Base-by-base conservation (phyloP, 2,113 vertebrate species). In the Saguinus midas region DNA sequence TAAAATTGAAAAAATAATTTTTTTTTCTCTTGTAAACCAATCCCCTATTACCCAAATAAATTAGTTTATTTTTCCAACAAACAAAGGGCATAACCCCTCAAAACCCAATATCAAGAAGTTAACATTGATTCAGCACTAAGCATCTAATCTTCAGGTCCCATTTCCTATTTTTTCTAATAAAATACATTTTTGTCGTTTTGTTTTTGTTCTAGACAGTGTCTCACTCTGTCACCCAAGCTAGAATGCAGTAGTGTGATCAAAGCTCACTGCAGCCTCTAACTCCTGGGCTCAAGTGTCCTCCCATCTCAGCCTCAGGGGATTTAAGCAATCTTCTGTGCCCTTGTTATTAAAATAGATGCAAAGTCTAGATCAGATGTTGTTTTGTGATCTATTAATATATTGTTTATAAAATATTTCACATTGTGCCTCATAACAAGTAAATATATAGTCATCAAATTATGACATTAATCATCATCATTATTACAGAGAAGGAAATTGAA, bases 71-170 rank as follows among this genome's bases (percentile, higher is more conserved):
- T 35, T 70, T 87, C 37, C 6, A 57, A 55, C 17, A 9, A 70
- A n/a, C 5, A 55, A 61, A 61, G 11, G 0, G 1, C 1, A 32
- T 3, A 61, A 37, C 14, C 0, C 7, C 8, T 76, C 23, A 21
- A 37, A 85, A 82, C 18, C 58, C 18, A 29, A 45, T 32, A 40
- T 20, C 37, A 37, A 37, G 16, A 29, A 45, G 21, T 64, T 11
- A 66, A 68, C 4, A 16, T 21, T 78, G 20, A 50, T 21, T 58
- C 35, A 43, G 43, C 17, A 4, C 3, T 55, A 27, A 29, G 18
- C 8, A 25, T 66, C 35, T 64, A 23, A 58, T 12, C 20, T 0
- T 43, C 35, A 40, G n/a, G 27, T 2, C 13, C 7, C 1, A 50
- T 48, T 50, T 73, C n/a, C 2, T 17, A 40, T 93, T 72, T 76